These are phyloP conservation scores for Burhinus oedicnemus DNA, from an alignment of 2,113 vertebrate genomes.

Conservation along the genomic window DNA sequence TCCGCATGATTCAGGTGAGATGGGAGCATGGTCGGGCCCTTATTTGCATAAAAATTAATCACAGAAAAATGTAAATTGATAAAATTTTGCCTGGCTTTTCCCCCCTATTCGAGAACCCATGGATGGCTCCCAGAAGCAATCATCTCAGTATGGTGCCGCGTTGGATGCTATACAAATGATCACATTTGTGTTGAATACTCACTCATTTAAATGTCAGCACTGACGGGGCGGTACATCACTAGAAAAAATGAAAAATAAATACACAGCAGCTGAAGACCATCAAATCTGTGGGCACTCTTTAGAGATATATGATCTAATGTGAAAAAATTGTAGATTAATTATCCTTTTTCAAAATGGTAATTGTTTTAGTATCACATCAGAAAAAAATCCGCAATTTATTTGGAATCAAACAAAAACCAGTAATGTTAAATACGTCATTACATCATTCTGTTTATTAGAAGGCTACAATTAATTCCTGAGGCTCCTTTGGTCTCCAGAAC, in stretches of 20 bases:
- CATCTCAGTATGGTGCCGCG: constrained; percentile 90
- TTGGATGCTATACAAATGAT: constrained; percentile 92
- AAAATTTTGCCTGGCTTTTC: constrained; percentile 86
- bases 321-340: constrained; percentile 92
- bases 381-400: constrained; percentile 87
- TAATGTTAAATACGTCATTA: constrained; percentile 82
- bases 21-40: constrained; percentile 83
- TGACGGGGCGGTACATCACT: constrained; percentile 85
- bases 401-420: constrained; percentile 82
- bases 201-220: constrained; percentile 98
- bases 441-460: constrained; percentile 84
- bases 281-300: constrained; percentile 79
- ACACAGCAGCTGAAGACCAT: constrained; percentile 83
- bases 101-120: constrained; percentile 80
- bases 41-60: constrained; percentile 94
- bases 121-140: constrained; percentile 91
- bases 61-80: constrained; percentile 94
- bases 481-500: constrained; percentile 65
- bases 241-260: constrained; percentile 81
- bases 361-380: constrained; percentile 88
- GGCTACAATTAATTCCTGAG: constrained; percentile 81
- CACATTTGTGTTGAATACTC: constrained; percentile 93
- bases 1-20: constrained; percentile 92
- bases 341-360: constrained; percentile 89
- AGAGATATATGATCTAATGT: constrained; percentile 89